Conservation (phyloP, 2,797 vertebrate species). For the Merluccius polli region DNA sequence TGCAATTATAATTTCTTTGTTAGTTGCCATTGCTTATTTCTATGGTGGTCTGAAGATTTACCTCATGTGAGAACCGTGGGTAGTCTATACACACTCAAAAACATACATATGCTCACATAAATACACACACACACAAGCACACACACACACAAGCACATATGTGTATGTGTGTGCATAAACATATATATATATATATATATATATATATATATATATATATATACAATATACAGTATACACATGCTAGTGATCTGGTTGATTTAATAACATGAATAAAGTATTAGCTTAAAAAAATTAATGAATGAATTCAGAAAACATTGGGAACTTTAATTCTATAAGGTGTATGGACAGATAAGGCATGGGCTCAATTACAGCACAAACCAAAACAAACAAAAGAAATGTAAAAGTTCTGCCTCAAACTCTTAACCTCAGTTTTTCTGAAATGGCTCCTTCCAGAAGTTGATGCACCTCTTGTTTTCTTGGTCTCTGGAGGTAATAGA, state of each 20-base stretch:
- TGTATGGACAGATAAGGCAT: slow-evolving; percentile 25
- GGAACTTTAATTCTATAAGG: slow-evolving; percentile 16
- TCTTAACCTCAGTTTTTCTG: slow-evolving; percentile 49
- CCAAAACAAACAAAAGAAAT: slow-evolving; percentile 19
- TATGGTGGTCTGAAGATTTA: neutral
- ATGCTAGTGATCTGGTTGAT: neutral
- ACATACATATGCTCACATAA: neutral
- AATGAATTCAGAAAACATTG: neutral
- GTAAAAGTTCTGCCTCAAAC: slow-evolving; percentile 35
- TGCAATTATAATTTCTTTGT: too few relatives aligned
- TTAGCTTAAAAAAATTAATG: neutral
- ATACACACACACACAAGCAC: neutral
- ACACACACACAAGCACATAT: neutral
- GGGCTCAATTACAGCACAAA: slow-evolving; percentile 37
- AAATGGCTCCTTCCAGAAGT: slow-evolving; percentile 52
- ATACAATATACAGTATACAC: neutral
- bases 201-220: too few relatives aligned
- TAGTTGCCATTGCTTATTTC: neutral
- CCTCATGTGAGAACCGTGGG: neutral
- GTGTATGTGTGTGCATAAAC: neutral
- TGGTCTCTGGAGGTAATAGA: slow-evolving; percentile 73
- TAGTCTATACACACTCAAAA: neutral
- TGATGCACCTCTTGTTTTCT: slow-evolving; percentile 61
- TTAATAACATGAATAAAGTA: neutral
- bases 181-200: neutral